Conservation (phyloP, 2,888 invertebrate genomes). For the Pasiphila rectangulata region DNA sequence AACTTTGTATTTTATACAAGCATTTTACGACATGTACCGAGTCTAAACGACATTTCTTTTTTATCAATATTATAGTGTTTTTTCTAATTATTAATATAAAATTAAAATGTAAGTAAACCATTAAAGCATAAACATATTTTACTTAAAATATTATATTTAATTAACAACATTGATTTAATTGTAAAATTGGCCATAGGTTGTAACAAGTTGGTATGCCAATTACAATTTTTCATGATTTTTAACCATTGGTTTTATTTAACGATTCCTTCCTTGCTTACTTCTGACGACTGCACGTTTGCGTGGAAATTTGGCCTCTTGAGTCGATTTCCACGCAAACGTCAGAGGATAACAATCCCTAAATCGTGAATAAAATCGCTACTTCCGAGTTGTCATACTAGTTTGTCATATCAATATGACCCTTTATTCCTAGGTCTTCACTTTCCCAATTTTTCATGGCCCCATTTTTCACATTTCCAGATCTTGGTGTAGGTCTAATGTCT, state of each 20-base stretch:
- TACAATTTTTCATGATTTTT: conserved; percentile 82
- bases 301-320: no score
- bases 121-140: conserved; percentile 80
- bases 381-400: no score
- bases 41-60: conserved; percentile 67
- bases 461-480: no score
- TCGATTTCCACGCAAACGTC: no score
- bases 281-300: no score
- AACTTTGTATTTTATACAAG: conserved; percentile 55
- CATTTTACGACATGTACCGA: conserved; percentile 70
- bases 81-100: conserved; percentile 77
- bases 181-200: conserved; percentile 81
- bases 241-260: conserved; percentile 61
- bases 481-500: no score
- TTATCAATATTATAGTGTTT: conserved; percentile 67
- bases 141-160: conserved; percentile 80
- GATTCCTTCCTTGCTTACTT: background rate
- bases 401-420: no score
- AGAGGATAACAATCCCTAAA: no score
- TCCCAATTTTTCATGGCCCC: no score
- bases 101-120: conserved; percentile 79
- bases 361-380: no score
- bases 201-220: conserved; percentile 81
- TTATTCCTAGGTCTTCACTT: no score
- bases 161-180: conserved; percentile 79